A percentile compares a stretch with the other conserved stretches of the same genome.
These are phyloP conservation scores for Teinopalpus imperialis DNA, from an alignment of 2,888 invertebrate genomes.

Conservation along the genomic window DNA sequence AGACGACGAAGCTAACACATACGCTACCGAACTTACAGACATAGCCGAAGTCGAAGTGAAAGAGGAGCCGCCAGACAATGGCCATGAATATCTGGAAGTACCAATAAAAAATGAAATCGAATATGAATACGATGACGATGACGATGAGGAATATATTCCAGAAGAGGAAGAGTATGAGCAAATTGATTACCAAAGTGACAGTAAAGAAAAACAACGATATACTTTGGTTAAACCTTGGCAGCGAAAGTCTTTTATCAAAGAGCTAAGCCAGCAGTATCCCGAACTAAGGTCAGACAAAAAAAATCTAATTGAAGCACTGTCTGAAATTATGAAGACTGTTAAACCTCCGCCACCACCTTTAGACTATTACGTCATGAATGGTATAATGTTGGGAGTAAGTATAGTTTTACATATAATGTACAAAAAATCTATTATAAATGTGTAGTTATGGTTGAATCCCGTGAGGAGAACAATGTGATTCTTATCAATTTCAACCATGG, in stretches of 20 bases:
- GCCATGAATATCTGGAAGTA: constrained; percentile 13
- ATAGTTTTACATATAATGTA: no score
- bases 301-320: constrained; percentile 47
- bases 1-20: constrained; percentile 31
- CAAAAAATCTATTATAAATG: no score
- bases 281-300: constrained; percentile 47
- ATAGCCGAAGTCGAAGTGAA: constrained; percentile 41
- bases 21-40: constrained; percentile 39
- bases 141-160: constrained; percentile 30
- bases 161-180: constrained; percentile 19
- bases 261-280: constrained; percentile 47
- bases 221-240: constrained; percentile 27
- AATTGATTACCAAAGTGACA: constrained; percentile 24
- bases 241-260: constrained; percentile 48
- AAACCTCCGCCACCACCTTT: constrained; percentile 50
- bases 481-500: no score
- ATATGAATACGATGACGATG: constrained; percentile 23
- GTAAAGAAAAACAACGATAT: constrained; percentile 38
- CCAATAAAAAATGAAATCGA: constrained; percentile 6
- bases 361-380: constrained; percentile 48
- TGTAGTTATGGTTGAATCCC: no score
- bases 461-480: no score
- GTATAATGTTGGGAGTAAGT: constrained; percentile 53
- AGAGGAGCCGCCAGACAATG: constrained; percentile 20
- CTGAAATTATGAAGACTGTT: constrained; percentile 52